Evolutionary conservation across 1,140 invertebrate genomes (phyloP).

Genomic region (Hylaeus anthracinus): DNA sequence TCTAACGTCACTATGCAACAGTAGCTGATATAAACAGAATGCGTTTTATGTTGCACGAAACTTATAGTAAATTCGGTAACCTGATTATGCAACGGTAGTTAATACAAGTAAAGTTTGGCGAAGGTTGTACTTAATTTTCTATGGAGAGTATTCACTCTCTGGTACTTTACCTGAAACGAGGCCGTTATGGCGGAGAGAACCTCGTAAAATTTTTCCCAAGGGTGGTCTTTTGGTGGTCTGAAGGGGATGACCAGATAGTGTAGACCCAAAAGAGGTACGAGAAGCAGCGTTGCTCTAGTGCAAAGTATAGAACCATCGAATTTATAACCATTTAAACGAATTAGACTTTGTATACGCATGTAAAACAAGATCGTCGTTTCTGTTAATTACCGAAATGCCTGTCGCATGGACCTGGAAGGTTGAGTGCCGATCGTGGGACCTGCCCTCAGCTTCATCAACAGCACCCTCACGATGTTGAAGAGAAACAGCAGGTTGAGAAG

Average conservation of each 20-base stretch:
- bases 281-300: conserved; percentile 90
- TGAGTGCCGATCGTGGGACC: conserved; percentile 83
- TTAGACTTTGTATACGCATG: no score
- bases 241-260: conserved; percentile 95
- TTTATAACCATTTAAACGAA: no score
- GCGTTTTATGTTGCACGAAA: no score
- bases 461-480: conserved; percentile 95
- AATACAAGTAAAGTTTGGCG: neutral
- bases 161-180: conserved; percentile 90
- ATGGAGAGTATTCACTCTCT: neutral
- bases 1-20: no score
- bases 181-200: conserved; percentile 91
- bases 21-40: no score
- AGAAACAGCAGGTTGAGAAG: conserved; percentile 94
- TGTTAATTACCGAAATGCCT: conserved; percentile 87
- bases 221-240: conserved; percentile 86
- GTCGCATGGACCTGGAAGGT: conserved; percentile 86
- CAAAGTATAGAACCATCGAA: conserved; percentile 11
- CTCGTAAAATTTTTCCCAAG: conserved; percentile 90
- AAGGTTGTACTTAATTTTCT: neutral
- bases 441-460: conserved; percentile 92
- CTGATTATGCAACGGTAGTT: no score
- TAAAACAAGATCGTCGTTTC: neutral
- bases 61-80: neutral
- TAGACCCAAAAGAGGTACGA: conserved; percentile 91